Percentiles rank a stretch among this genome's conserved stretches.
These are phyloP conservation scores for Ascidia mentula DNA, from an alignment of 23 tunicate species.

Conservation along the genomic window DNA sequence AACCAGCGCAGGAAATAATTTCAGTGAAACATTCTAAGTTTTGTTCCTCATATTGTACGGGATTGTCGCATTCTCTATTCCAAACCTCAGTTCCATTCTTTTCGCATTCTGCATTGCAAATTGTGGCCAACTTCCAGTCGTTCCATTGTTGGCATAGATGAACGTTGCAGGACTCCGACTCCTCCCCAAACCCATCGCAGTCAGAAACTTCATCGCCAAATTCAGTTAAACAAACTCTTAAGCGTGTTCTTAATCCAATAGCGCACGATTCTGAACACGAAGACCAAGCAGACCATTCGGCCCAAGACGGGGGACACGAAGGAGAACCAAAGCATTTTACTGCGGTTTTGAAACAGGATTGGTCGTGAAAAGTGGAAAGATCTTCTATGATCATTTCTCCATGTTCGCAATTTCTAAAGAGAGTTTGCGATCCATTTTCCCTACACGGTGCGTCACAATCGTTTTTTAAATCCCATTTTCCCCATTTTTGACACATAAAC, in stretches of 20 bases:
- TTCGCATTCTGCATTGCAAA: slow-evolving; percentile 11
- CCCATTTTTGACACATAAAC: slow-evolving; percentile 24
- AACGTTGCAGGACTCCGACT: slow-evolving; percentile 3
- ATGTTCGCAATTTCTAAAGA: slow-evolving; percentile 2
- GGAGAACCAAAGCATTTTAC: slow-evolving; percentile 21
- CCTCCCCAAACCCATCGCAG: neutral
- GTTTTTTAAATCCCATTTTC: slow-evolving; percentile 15
- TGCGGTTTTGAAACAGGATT: slow-evolving; percentile 1
- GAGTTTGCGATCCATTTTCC: neutral
- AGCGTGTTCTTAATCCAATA: neutral
- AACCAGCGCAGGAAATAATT: neutral
- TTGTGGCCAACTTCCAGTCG: slow-evolving; percentile 3
- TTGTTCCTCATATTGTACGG: neutral
- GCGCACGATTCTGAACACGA: slow-evolving; percentile 27
- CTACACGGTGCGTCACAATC: slow-evolving; percentile 32
- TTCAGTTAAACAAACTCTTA: slow-evolving; percentile 19
- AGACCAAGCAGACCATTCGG: slow-evolving; percentile 24
- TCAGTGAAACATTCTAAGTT: neutral
- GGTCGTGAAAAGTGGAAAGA: neutral
- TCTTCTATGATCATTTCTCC: neutral
- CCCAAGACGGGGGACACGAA: slow-evolving; percentile 36
- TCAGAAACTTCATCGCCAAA: slow-evolving; percentile 9
- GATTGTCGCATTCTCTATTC: slow-evolving; percentile 9
- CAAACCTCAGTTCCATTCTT: neutral
- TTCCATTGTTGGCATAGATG: slow-evolving; percentile 8